Evolutionary conservation across 2,797 vertebrate genomes (phyloP).

Genomic region (Tenualosa ilisha): DNA sequence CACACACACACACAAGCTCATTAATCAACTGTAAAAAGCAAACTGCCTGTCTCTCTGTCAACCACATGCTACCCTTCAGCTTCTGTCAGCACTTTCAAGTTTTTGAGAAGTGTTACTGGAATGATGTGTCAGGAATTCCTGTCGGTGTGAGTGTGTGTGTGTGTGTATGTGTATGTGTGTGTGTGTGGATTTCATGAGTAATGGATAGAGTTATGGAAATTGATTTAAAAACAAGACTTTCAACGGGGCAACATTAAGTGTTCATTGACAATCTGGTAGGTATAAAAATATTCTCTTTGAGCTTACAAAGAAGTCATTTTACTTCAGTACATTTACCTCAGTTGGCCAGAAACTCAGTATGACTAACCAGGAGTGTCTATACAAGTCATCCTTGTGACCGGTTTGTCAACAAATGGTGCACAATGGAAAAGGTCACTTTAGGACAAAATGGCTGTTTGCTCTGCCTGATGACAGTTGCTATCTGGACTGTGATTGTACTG

Average conservation of each 20-base stretch:
- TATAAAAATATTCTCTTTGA: not conserved
- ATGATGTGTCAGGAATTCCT: not conserved
- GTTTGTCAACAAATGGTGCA: not conserved
- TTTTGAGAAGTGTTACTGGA: not conserved
- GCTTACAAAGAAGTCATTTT: not conserved
- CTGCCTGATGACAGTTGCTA: not conserved
- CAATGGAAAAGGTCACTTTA: constrained; percentile 1
- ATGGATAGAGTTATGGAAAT: not conserved
- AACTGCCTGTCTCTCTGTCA: not conserved
- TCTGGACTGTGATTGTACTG: not conserved
- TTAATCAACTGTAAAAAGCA: not conserved
- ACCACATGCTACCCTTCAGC: not conserved
- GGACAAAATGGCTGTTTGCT: not conserved
- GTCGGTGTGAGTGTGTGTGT: not conserved
- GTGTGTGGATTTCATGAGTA: not conserved
- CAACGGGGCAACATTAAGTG: not conserved
- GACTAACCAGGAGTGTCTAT: not conserved
- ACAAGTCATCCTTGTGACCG: not conserved
- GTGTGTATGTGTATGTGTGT: not conserved
- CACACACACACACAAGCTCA: not conserved
- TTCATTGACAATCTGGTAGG: not conserved
- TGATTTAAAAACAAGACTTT: not conserved
- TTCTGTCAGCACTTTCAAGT: not conserved
- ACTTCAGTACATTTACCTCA: not conserved
- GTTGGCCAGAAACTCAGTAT: not conserved